These are phyloP conservation scores for Agrypnus murinus DNA, from an alignment of 2,888 invertebrate genomes.

Conservation along the genomic window DNA sequence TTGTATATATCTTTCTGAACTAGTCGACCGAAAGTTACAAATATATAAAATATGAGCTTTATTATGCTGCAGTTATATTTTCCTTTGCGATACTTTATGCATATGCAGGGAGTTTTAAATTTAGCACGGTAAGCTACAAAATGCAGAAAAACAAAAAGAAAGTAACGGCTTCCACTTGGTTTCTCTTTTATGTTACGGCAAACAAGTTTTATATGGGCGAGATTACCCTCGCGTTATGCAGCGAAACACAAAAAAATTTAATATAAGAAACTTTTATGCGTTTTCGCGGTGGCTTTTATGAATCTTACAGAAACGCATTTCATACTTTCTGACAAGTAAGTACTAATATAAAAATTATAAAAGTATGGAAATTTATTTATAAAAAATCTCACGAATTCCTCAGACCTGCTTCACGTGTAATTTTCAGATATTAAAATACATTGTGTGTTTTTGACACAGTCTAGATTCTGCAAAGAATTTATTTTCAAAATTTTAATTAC, in stretches of 20 bases:
- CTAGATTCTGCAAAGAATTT: too few relatives aligned
- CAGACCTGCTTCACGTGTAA: too few relatives aligned
- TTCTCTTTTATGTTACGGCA: too few relatives aligned
- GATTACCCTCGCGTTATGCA: not conserved
- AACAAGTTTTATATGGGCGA: not conserved
- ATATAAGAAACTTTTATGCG: conserved; percentile 9
- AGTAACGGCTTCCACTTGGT: too few relatives aligned
- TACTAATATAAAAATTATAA: conserved; percentile 5
- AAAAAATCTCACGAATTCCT: not conserved
- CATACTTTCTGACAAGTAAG: conserved; percentile 4
- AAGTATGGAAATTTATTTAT: not conserved
- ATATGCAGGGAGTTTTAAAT: not conserved
- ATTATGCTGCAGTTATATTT: too few relatives aligned
- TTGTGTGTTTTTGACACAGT: too few relatives aligned
- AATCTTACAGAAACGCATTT: conserved; percentile 3
- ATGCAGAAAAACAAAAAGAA: not conserved
- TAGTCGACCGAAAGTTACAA: too few relatives aligned
- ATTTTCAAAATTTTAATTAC: too few relatives aligned
- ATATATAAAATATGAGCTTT: too few relatives aligned
- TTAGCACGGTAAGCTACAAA: too few relatives aligned
- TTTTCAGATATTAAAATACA: too few relatives aligned
- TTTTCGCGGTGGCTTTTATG: not conserved
- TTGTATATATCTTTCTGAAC: not conserved
- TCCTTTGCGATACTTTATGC: not conserved
- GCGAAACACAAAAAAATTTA: conserved; percentile 8